Evolutionary conservation across 2,113 vertebrate genomes (phyloP).

Genomic region (Lampris megalopsis): DNA sequence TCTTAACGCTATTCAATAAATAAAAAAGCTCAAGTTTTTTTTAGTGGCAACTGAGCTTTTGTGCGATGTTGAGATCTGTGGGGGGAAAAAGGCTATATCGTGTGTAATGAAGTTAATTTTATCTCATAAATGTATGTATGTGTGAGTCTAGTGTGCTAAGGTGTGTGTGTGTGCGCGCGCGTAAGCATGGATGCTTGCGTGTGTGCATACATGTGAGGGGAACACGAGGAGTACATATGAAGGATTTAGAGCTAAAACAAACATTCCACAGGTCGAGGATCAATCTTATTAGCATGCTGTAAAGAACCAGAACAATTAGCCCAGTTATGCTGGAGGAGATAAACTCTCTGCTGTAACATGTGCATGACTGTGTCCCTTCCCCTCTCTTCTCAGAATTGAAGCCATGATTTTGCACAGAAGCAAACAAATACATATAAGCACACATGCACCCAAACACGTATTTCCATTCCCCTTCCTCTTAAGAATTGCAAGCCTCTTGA

Average conservation of each 20-base stretch:
- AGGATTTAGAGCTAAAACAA: conserved; percentile 51
- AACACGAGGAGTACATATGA: conserved; percentile 4
- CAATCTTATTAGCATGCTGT: conserved; percentile 56
- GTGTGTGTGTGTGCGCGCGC: not conserved
- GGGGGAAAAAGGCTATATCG: too few relatives aligned
- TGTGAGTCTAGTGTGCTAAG: not conserved
- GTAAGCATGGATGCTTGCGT: not conserved
- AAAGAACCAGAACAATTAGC: conserved; percentile 64
- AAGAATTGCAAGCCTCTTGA: not conserved
- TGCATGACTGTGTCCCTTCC: conserved; percentile 25
- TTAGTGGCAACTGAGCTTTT: conserved; percentile 16
- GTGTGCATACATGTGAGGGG: not conserved
- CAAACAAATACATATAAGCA: conserved; percentile 6
- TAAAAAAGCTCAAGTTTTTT: conserved; percentile 41
- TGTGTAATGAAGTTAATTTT: too few relatives aligned
- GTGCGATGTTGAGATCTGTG: too few relatives aligned
- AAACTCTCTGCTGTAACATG: conserved; percentile 34
- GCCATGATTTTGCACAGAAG: not conserved
- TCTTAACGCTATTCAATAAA: conserved; percentile 42
- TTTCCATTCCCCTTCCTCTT: not conserved
- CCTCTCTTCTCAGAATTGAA: conserved; percentile 12
- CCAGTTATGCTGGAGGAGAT: conserved; percentile 58
- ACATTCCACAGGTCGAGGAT: conserved; percentile 57
- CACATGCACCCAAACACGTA: conserved; percentile 1
- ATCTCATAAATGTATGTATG: too few relatives aligned